Conservation (phyloP, 2,797 vertebrate genomes). For the Lateolabrax maculatus region DNA sequence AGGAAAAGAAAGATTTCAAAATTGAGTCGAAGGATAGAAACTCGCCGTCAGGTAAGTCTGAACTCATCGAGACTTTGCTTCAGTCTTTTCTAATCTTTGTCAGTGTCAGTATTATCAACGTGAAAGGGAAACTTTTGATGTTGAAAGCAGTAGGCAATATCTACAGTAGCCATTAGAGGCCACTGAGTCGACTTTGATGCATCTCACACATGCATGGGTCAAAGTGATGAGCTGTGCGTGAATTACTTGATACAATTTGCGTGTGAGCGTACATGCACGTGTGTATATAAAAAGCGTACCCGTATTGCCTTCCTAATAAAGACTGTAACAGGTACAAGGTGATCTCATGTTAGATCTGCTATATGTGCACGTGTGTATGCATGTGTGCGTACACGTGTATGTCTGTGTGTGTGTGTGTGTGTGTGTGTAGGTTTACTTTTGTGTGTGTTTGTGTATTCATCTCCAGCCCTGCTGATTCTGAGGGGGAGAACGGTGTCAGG, state of each 20-base stretch:
- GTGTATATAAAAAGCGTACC: constrained; percentile 16
- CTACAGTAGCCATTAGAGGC: neutral
- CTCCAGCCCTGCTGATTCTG: constrained; percentile 54
- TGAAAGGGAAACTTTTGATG: constrained; percentile 22
- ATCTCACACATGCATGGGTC: constrained; percentile 1
- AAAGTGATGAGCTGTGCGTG: constrained; percentile 14
- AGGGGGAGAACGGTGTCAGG: constrained; percentile 59
- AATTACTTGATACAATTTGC: constrained; percentile 15
- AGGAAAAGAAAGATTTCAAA: constrained; percentile 89
- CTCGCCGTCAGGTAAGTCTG: constrained; percentile 84
- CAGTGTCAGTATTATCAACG: neutral
- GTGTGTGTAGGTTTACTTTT: too few relatives aligned
- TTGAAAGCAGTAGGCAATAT: neutral
- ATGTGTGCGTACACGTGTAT: constrained; percentile 31
- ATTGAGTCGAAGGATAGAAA: constrained; percentile 91
- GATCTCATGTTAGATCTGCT: constrained; percentile 31
- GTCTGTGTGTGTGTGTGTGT: constrained; percentile 8
- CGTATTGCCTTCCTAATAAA: neutral
- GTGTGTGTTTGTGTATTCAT: constrained; percentile 53
- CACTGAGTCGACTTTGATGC: constrained; percentile 13
- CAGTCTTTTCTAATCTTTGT: neutral
- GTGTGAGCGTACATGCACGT: constrained; percentile 11
- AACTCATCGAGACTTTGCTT: constrained; percentile 8
- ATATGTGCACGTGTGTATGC: constrained; percentile 13
- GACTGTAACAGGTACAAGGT: constrained; percentile 37